A percentile compares a stretch with the other conserved stretches of the same genome.
Conservation (phyloP, 2,113 vertebrate species). For the Thamnophis sirtalis region DNA sequence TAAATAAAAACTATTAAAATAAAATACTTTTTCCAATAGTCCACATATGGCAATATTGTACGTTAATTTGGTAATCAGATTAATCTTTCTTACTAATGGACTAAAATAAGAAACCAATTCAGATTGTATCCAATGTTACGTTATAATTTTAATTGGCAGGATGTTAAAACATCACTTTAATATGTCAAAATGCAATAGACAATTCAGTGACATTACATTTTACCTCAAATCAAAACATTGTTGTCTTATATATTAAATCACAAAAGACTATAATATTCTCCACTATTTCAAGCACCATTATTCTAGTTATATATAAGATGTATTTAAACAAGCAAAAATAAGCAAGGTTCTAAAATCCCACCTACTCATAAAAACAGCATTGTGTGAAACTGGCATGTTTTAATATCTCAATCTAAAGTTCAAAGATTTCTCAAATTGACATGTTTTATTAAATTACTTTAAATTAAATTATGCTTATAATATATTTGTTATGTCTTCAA, state of each 20-base stretch:
- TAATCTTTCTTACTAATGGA: neutral
- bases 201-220: neutral
- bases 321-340: neutral
- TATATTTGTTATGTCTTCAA: neutral
- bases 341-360: neutral
- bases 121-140: neutral
- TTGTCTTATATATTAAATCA: neutral
- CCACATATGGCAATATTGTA: constrained; percentile 60
- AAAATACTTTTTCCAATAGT: constrained; percentile 15
- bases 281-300: neutral
- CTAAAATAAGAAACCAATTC: neutral
- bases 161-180: neutral
- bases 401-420: neutral
- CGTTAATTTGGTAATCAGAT: constrained; percentile 17
- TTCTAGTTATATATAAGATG: neutral
- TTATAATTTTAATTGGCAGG: neutral
- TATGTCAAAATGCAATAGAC: neutral
- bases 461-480: neutral
- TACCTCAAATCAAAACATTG: neutral
- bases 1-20: neutral
- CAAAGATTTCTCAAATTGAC: neutral
- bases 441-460: neutral
- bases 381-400: neutral
- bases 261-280: neutral
- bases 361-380: neutral